Evolutionary conservation across 1,140 invertebrate species (phyloP).

Genomic region (Drosophila lacteicornis): DNA sequence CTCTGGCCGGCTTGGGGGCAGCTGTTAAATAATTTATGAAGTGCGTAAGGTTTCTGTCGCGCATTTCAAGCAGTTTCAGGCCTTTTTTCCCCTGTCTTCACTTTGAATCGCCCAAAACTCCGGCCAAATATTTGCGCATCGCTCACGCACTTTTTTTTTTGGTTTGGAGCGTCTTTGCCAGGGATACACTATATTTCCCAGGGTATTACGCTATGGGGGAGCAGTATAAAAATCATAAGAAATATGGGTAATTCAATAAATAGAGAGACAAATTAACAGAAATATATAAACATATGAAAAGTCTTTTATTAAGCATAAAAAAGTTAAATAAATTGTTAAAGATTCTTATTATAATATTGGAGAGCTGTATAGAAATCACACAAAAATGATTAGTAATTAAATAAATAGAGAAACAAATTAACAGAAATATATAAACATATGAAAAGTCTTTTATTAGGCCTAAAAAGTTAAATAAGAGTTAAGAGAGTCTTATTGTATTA

Average conservation of each 20-base stretch:
- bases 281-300: too few relatives aligned
- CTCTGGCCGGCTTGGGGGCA: constrained; percentile 29
- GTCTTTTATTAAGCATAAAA: too few relatives aligned
- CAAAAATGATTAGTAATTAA: too few relatives aligned
- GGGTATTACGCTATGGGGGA: too few relatives aligned
- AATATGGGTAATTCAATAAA: not conserved
- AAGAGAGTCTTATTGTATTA: too few relatives aligned
- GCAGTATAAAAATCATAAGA: not conserved
- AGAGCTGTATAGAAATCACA: too few relatives aligned
- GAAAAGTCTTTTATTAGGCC: too few relatives aligned
- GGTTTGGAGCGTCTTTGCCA: constrained; percentile 1
- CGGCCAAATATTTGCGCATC: constrained; percentile 51
- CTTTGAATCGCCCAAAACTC: constrained; percentile 6
- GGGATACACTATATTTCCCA: constrained; percentile 2
- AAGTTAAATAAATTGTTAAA: too few relatives aligned
- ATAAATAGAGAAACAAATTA: not conserved
- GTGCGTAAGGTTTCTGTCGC: constrained; percentile 73
- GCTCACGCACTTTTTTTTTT: constrained; percentile 66
- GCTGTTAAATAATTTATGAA: constrained; percentile 82
- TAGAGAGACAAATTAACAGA: not conserved
- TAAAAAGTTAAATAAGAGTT: too few relatives aligned
- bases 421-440: not conserved
- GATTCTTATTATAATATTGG: too few relatives aligned
- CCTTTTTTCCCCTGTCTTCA: constrained; percentile 11
- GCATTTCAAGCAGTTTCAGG: constrained; percentile 70